phyloP scores from a whole-genome alignment of 1,140 invertebrate genomes.

The Ips typographus region DNA sequence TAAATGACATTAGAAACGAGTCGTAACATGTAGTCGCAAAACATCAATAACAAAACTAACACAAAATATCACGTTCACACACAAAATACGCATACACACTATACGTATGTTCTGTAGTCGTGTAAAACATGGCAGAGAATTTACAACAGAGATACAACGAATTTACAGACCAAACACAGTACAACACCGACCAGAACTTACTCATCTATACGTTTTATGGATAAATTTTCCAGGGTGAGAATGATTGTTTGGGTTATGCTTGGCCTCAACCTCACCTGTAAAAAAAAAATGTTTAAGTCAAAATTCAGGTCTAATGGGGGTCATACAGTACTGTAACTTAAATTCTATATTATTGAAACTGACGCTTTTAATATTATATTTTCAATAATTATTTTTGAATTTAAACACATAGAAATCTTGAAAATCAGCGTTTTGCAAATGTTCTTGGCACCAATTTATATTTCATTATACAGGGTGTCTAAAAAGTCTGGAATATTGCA shows the following conservation, averaged over 20 bases:
- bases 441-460: constrained; percentile 12
- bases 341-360: no score
- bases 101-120: constrained; percentile 20
- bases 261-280: constrained; percentile 41
- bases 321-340: no score
- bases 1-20: no score
- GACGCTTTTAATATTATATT: no score
- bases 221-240: constrained; percentile 33
- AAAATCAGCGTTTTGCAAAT: constrained; percentile 1
- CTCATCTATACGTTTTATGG: constrained; percentile 41
- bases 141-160: constrained; percentile 37
- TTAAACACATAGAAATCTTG: background rate
- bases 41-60: constrained; percentile 16
- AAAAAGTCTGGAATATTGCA: no score
- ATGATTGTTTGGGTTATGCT: constrained; percentile 22
- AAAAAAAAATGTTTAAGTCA: constrained; percentile 18
- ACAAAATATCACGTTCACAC: constrained; percentile 18
- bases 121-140: constrained; percentile 26
- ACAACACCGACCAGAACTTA: constrained; percentile 41
- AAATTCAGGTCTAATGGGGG: no score
- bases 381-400: no score
- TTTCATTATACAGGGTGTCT: no score
- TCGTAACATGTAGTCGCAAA: background rate
- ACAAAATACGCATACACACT: constrained; percentile 16
- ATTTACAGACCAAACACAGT: constrained; percentile 32